A percentile compares a stretch with the other conserved stretches of the same genome.
These are phyloP conservation scores for Trichomalopsis sarcophagae DNA, from an alignment of 1,140 invertebrate species.

Conservation along the genomic window DNA sequence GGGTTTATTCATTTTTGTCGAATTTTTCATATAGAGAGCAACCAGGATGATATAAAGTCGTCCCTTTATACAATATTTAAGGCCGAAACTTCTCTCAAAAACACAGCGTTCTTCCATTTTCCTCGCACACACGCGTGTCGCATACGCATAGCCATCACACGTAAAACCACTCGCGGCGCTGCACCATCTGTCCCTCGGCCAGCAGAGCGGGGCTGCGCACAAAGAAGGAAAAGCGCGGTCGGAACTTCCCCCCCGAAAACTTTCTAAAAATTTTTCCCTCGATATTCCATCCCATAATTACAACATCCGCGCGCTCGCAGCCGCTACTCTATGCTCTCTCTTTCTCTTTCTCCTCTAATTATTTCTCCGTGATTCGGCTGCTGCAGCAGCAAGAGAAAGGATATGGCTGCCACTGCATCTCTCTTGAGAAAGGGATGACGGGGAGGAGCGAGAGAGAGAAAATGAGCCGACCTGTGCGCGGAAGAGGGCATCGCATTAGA, in stretches of 20 bases:
- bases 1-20: not conserved
- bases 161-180: not conserved
- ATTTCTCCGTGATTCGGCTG: slow-evolving; percentile 13
- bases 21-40: not conserved
- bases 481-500: not conserved
- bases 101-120: not conserved
- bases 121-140: not conserved
- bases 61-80: not conserved
- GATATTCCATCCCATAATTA: slow-evolving; percentile 23
- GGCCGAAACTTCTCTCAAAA: not conserved
- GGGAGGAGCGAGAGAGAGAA: slow-evolving; percentile 41
- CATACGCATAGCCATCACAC: not conserved
- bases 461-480: slow-evolving; percentile 13
- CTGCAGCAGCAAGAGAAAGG: slow-evolving; percentile 6
- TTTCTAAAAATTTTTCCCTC: slow-evolving; percentile 44
- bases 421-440: slow-evolving; percentile 22
- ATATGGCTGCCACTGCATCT: not conserved
- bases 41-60: too few relatives aligned
- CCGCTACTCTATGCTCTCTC: not conserved
- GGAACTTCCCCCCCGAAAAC: not conserved
- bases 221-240: slow-evolving; percentile 10
- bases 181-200: not conserved
- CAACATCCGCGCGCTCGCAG: not conserved
- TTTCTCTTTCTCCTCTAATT: slow-evolving; percentile 26
- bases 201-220: not conserved